Evolutionary conservation across 2,113 vertebrate species (phyloP).

Genomic region (Emydura subglobosa): DNA sequence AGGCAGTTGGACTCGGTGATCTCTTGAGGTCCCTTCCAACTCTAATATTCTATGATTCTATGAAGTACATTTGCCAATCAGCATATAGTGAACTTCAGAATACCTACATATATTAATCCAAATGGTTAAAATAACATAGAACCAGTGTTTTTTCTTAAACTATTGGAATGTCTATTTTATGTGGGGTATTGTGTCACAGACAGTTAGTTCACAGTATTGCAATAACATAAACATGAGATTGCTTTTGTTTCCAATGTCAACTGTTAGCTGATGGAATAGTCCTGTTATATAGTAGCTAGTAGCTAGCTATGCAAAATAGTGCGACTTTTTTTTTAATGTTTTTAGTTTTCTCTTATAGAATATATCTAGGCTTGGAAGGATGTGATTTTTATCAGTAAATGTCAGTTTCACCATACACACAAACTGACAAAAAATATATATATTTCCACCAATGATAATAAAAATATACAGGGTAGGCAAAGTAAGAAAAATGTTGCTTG

Average conservation of each 20-base stretch:
- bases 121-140: too few relatives aligned
- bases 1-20: too few relatives aligned
- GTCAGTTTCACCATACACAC: neutral
- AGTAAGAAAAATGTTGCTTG: neutral
- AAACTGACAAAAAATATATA: neutral
- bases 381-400: neutral
- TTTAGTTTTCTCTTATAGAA: neutral
- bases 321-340: rapidly evolving
- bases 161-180: neutral
- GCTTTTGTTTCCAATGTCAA: neutral
- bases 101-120: neutral
- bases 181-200: neutral
- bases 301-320: neutral
- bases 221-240: neutral
- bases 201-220: neutral
- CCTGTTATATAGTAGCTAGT: neutral
- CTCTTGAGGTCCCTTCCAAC: too few relatives aligned
- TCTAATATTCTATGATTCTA: too few relatives aligned
- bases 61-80: neutral
- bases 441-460: neutral
- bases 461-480: neutral
- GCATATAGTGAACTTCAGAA: neutral
- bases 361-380: neutral
- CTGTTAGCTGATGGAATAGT: neutral
- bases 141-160: neutral